Percentiles rank a stretch among this genome's conserved stretches.
Evolutionary conservation across 2,113 vertebrate species (phyloP).

Genomic region (Regulus satrapa): DNA sequence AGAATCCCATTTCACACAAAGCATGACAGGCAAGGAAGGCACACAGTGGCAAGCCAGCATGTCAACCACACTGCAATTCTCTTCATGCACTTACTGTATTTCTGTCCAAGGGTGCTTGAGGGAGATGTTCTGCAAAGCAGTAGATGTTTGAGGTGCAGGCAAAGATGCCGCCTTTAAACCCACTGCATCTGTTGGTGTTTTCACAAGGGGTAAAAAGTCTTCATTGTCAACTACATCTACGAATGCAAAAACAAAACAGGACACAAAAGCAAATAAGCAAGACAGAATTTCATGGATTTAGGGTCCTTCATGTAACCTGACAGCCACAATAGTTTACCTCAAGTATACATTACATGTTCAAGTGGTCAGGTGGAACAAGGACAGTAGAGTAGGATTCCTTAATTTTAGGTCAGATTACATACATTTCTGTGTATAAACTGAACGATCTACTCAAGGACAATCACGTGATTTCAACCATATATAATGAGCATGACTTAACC

Average conservation of each 20-base stretch:
- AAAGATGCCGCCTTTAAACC: conserved; percentile 79
- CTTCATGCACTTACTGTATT: conserved; percentile 84
- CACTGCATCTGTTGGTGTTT: conserved; percentile 83
- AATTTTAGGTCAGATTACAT: neutral
- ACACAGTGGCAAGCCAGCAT: neutral
- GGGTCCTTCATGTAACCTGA: neutral
- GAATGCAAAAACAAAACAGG: conserved; percentile 8
- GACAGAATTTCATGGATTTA: neutral
- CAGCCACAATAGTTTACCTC: neutral
- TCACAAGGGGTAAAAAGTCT: conserved; percentile 81
- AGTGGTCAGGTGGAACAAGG: neutral
- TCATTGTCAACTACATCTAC: conserved; percentile 48
- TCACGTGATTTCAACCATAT: neutral
- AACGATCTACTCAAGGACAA: neutral
- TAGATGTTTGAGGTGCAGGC: conserved; percentile 64
- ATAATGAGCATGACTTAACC: neutral
- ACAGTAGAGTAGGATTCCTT: neutral
- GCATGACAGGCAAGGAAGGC: neutral
- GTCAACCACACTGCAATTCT: accelerated
- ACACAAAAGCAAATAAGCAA: neutral
- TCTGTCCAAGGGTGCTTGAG: conserved; percentile 94
- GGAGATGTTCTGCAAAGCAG: conserved; percentile 82
- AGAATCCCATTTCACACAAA: neutral
- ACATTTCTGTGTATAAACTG: neutral
- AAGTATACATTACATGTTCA: neutral